Evolutionary conservation across 2,797 vertebrate species (phyloP).

Genomic region (Heteromormyrus szaboi): DNA sequence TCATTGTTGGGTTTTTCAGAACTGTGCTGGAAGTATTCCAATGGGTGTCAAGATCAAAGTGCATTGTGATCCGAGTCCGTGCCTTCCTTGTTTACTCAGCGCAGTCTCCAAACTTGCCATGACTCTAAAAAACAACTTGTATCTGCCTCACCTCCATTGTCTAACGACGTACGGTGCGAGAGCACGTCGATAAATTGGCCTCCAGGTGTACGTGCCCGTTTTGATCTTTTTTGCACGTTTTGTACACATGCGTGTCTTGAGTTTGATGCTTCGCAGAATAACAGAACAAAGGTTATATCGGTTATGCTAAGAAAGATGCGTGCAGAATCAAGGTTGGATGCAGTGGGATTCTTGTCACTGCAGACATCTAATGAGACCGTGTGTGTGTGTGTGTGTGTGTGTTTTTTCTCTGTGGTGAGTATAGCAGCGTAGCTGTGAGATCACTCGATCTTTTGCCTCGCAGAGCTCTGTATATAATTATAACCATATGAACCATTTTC

Average conservation of each 20-base stretch:
- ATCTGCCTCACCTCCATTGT: conserved; percentile 7
- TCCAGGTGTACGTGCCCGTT: conserved; percentile 8
- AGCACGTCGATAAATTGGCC: conserved; percentile 10
- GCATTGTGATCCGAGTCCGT: background rate
- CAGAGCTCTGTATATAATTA: conserved; percentile 88
- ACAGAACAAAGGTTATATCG: conserved; percentile 8
- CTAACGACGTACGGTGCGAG: background rate
- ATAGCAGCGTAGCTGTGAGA: conserved; percentile 76
- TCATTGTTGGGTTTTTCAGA: background rate
- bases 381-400: conserved; percentile 35
- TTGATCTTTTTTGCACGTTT: conserved; percentile 7
- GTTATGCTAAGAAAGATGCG: conserved; percentile 31
- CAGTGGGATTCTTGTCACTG: conserved; percentile 56
- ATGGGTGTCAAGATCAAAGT: background rate
- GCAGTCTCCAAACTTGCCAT: background rate
- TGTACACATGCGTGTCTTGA: conserved; percentile 18
- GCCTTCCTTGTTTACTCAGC: background rate
- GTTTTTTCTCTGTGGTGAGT: conserved; percentile 75
- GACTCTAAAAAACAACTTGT: background rate
- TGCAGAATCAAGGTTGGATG: conserved; percentile 49
- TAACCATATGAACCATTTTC: conserved; percentile 77
- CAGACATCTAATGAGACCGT: conserved; percentile 94
- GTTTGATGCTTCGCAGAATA: conserved; percentile 43
- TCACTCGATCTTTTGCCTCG: conserved; percentile 84
- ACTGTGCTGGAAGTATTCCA: conserved; percentile 6